Evolutionary conservation across 2,113 vertebrate species (phyloP).

Genomic region (Oreotrochilus melanogaster): DNA sequence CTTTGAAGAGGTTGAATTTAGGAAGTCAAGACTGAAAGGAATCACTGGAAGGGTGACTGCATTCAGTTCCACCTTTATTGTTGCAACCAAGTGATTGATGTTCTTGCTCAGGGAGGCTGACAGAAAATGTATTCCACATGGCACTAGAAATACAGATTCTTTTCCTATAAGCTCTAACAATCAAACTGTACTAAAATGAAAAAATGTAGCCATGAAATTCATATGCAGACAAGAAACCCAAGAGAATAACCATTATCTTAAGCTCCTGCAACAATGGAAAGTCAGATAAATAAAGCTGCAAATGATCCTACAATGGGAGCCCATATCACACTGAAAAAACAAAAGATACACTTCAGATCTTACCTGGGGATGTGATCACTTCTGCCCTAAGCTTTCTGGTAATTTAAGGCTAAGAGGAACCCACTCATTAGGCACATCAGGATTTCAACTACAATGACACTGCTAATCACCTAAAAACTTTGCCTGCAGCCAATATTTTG

Average conservation of each 20-base stretch:
- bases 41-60: neutral
- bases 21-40: neutral
- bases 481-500: neutral
- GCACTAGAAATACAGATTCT: neutral
- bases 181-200: neutral
- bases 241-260: neutral
- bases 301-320: neutral
- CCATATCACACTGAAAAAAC: neutral
- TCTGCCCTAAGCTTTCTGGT: neutral
- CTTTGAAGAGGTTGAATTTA: neutral
- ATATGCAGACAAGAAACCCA: neutral
- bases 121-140: neutral
- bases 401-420: neutral
- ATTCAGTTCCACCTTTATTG: neutral
- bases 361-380: neutral
- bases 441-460: neutral
- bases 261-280: neutral
- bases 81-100: neutral
- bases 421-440: neutral
- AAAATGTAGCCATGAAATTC: neutral
- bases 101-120: neutral
- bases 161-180: neutral
- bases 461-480: neutral
- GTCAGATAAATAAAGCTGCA: neutral
- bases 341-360: neutral